Evolutionary conservation across 1,140 invertebrate genomes (phyloP).

Genomic region (Lutraria rhynchaena): DNA sequence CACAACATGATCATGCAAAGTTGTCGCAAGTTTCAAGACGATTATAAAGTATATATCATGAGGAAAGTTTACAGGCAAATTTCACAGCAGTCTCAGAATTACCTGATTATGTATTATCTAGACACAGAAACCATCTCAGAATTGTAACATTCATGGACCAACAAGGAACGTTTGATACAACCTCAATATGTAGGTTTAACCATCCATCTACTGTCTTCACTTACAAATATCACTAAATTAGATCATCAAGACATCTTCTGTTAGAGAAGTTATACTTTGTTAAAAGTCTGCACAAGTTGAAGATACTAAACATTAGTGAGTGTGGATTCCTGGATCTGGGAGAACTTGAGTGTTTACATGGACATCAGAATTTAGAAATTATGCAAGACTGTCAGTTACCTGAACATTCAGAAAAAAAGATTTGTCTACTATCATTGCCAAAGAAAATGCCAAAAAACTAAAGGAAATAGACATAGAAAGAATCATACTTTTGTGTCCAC

Average conservation of each 20-base stretch:
- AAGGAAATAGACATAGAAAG: no score
- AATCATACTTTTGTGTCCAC: background rate
- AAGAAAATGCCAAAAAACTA: no score
- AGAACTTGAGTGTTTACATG: no score
- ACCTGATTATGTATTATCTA: slow-evolving; percentile 11
- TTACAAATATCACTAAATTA: slow-evolving; percentile 15
- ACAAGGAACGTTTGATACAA: no score
- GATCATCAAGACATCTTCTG: no score
- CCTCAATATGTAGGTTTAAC: no score
- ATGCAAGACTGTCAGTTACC: slow-evolving; percentile 1
- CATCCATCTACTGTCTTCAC: slow-evolving; percentile 4
- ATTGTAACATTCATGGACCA: background rate
- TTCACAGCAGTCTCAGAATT: no score
- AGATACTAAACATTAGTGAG: slow-evolving; percentile 18
- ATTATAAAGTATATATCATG: slow-evolving; percentile 12
- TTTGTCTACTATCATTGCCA: slow-evolving; percentile 5
- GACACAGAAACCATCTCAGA: background rate
- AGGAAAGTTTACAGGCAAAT: slow-evolving; percentile 1
- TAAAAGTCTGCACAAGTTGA: slow-evolving; percentile 19
- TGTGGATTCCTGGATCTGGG: no score
- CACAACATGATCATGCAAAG: slow-evolving; percentile 15
- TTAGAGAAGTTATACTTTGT: no score
- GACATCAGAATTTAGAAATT: no score
- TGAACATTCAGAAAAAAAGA: slow-evolving; percentile 15
- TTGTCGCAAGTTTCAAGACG: slow-evolving; percentile 12